phyloP scores from a whole-genome alignment of 2,888 invertebrate species.

The Dicyrtomina minuta region DNA sequence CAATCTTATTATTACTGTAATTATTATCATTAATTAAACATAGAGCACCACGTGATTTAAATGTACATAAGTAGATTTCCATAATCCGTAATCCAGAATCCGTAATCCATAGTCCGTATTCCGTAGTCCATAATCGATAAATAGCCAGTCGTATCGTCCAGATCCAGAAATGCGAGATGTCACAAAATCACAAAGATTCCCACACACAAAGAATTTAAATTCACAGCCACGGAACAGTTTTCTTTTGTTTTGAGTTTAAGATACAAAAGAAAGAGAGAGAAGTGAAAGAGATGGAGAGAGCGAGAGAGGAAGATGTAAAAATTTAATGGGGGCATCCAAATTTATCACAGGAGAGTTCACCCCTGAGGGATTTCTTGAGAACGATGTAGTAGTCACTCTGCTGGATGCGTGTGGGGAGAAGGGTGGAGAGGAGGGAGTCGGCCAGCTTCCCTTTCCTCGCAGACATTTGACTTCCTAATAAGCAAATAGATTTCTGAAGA shows the following conservation, averaged over 20 bases:
- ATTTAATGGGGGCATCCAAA: background rate
- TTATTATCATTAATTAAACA: too few species aligned
- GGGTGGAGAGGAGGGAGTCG: conserved; percentile 42
- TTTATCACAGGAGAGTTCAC: conserved; percentile 9
- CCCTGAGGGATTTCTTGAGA: background rate
- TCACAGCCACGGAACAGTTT: background rate
- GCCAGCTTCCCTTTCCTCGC: conserved; percentile 35
- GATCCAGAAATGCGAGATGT: too few species aligned
- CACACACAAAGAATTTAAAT: too few species aligned
- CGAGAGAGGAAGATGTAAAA: background rate
- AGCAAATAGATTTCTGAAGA: conserved; percentile 50
- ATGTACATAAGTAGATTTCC: too few species aligned
- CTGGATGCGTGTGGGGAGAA: conserved; percentile 46
- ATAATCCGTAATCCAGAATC: too few species aligned
- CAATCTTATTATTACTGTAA: too few species aligned
- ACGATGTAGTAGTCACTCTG: conserved; percentile 45
- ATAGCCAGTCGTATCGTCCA: too few species aligned
- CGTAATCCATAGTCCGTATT: too few species aligned
- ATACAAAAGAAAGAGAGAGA: background rate
- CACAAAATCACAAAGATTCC: too few species aligned
- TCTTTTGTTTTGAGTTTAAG: background rate
- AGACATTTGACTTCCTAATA: conserved; percentile 47
- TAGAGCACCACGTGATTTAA: too few species aligned
- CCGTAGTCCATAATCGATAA: too few species aligned
- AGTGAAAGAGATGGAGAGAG: too few species aligned